Percentiles rank a stretch among this genome's conserved stretches.
Conservation (phyloP, 2,113 vertebrate genomes). For the Passer domesticus region DNA sequence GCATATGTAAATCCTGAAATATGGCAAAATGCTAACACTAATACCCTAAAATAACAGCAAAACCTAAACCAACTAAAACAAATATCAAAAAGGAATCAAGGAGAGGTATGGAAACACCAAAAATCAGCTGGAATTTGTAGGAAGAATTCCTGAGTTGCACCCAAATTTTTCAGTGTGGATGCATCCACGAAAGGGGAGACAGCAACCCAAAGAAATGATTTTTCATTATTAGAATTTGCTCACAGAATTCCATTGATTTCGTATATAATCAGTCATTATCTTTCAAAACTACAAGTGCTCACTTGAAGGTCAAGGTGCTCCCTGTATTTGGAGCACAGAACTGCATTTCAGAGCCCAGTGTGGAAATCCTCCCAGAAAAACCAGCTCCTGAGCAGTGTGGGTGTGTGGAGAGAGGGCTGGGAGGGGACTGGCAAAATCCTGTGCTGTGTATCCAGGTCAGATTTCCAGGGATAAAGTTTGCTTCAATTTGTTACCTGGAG, state of each 20-base stretch:
- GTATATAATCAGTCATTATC: background rate
- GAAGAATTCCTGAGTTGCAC: background rate
- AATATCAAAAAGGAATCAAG: background rate
- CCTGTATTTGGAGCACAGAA: background rate
- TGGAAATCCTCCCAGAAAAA: background rate
- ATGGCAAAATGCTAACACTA: background rate
- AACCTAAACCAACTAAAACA: background rate
- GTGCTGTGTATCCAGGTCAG: background rate
- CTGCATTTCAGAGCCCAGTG: background rate
- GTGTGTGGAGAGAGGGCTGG: background rate
- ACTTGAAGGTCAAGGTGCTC: background rate
- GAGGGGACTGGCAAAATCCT: no score
- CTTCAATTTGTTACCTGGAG: background rate
- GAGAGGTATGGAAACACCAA: background rate
- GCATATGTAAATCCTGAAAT: background rate
- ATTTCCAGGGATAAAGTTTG: background rate
- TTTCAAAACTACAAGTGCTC: background rate
- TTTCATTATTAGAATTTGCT: background rate
- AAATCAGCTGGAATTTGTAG: background rate
- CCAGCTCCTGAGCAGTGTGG: rapidly evolving
- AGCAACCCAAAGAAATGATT: background rate
- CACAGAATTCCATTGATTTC: background rate
- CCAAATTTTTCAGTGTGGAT: background rate
- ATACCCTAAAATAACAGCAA: background rate
- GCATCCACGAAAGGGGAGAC: background rate